phyloP scores from a whole-genome alignment of 1,140 invertebrate species.

The Drosophila melanogaster region Release_6_plus_ISO1_MT NT_033779.5:14935001-14935500 shows the following conservation, averaged over 20 bases:
- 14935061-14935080: constrained; percentile 54
- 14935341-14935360: not conserved
- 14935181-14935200: constrained; percentile 36
- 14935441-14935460: constrained; percentile 69
- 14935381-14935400: constrained; percentile 23
- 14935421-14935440: constrained; percentile 42
- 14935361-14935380: not conserved
- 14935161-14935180: not conserved
- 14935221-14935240: constrained; percentile 53
- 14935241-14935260: constrained; percentile 51
- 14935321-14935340: constrained; percentile 30
- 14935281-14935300: constrained; percentile 52
- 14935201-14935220: constrained; percentile 65
- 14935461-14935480: constrained; percentile 52
- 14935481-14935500: constrained; percentile 35
- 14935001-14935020: constrained; percentile 91
- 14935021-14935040: constrained; percentile 38
- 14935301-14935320: constrained; percentile 36
- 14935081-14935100: constrained; percentile 52
- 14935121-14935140: constrained; percentile 18
- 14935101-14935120: constrained; percentile 38
- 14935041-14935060: constrained; percentile 59
- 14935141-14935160: constrained; percentile 8
- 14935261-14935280: constrained; percentile 38
- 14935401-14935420: constrained; percentile 21